phyloP scores from a whole-genome alignment of 2,888 invertebrate genomes.

The Aphidius colemani region DNA sequence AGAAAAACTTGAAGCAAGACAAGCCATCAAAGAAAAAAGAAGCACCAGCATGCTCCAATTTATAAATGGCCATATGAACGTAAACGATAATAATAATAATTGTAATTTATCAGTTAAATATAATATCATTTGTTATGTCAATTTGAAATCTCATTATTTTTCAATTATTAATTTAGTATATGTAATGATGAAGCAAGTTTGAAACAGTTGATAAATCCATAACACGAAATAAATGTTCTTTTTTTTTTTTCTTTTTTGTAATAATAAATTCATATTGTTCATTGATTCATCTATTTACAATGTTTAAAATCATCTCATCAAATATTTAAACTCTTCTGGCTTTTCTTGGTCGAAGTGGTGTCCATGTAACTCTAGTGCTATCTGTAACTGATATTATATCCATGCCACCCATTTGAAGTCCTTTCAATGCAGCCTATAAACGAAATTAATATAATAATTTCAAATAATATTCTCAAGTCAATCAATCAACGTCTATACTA shows the following conservation, averaged over 20 bases:
- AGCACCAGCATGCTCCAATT: conserved; percentile 71
- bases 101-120: background rate
- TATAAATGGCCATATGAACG: conserved; percentile 83
- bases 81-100: conserved; percentile 71
- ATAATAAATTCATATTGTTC: too few relatives aligned
- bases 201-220: too few relatives aligned
- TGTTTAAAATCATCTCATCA: too few relatives aligned
- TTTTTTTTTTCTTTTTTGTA: too few relatives aligned
- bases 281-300: too few relatives aligned
- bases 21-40: conserved; percentile 70
- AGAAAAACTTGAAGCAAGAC: conserved; percentile 77
- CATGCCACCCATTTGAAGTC: conserved; percentile 88
- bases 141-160: background rate
- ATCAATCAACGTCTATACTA: background rate
- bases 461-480: background rate
- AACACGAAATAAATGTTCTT: too few relatives aligned
- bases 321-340: conserved; percentile 75
- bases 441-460: background rate
- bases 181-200: too few relatives aligned
- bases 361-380: conserved; percentile 81
- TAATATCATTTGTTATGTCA: too few relatives aligned
- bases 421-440: conserved; percentile 88
- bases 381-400: conserved; percentile 94
- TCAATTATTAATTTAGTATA: too few relatives aligned
- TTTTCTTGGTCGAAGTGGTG: conserved; percentile 78